phyloP scores from a whole-genome alignment of 2,888 invertebrate genomes.

The Philereme vetulata region DNA sequence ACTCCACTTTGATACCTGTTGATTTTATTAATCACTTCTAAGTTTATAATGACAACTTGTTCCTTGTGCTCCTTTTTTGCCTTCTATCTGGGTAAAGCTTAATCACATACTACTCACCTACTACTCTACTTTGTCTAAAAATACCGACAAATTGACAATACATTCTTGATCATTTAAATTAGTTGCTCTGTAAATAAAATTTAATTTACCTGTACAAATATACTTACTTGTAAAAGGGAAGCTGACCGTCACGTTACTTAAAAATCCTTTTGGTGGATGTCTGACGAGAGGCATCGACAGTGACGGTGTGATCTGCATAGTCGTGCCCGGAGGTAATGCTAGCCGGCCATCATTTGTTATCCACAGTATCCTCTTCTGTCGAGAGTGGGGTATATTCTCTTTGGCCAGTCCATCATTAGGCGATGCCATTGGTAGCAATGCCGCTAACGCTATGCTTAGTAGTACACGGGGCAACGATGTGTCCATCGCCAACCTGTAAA shows the following conservation, averaged over 20 bases:
- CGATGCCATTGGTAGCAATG: constrained; percentile 71
- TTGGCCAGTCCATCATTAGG: constrained; percentile 63
- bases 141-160: no score
- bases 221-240: constrained; percentile 93
- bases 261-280: constrained; percentile 93
- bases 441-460: constrained; percentile 75
- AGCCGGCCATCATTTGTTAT: constrained; percentile 93
- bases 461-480: constrained; percentile 70
- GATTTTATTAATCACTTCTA: no score
- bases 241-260: constrained; percentile 92
- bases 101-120: no score
- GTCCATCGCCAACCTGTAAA: constrained; percentile 71
- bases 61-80: no score
- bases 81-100: no score
- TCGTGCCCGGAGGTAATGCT: constrained; percentile 92
- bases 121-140: no score
- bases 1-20: no score
- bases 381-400: constrained; percentile 85
- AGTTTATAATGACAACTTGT: no score
- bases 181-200: no score
- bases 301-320: constrained; percentile 91
- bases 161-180: no score
- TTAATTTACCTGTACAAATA: no score
- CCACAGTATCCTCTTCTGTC: constrained; percentile 93
- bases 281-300: constrained; percentile 92